A percentile compares a stretch with the other conserved stretches of the same genome.
These are phyloP conservation scores for Pelmatolapia mariae DNA, from an alignment of 2,113 vertebrate genomes.

Conservation along the genomic window DNA sequence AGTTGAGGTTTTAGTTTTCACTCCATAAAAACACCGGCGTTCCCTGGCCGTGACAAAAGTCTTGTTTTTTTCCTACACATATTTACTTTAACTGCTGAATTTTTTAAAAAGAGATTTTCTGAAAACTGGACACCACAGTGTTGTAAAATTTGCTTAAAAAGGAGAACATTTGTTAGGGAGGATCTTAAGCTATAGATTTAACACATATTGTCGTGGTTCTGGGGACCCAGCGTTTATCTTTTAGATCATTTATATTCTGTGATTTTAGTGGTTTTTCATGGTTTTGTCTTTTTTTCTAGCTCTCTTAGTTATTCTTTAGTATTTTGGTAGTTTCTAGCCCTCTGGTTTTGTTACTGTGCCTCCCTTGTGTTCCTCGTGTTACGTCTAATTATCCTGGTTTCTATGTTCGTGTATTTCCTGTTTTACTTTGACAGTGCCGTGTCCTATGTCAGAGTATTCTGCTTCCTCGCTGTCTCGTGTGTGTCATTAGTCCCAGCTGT, in stretches of 20 bases:
- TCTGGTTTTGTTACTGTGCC: not conserved
- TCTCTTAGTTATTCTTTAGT: not conserved
- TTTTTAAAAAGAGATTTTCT: not conserved
- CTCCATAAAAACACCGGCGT: not conserved
- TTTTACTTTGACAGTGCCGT: not conserved
- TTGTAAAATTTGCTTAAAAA: not conserved
- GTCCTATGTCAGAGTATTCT: not conserved
- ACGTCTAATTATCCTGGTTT: not conserved
- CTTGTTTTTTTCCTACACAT: not conserved
- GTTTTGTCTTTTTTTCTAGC: not conserved
- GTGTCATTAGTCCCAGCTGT: accelerated
- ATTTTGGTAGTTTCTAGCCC: not conserved
- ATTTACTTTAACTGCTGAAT: not conserved
- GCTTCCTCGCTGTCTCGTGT: not conserved
- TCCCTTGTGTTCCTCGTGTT: not conserved
- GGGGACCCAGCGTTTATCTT: not conserved
- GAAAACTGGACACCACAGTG: not conserved
- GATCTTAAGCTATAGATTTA: not conserved
- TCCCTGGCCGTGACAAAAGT: not conserved
- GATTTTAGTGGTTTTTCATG: not conserved
- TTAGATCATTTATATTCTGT: not conserved
- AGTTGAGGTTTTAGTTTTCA: accelerated
- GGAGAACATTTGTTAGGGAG: accelerated
- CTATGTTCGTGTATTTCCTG: not conserved
- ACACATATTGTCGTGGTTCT: not conserved